A percentile compares a stretch with the other conserved stretches of the same genome.
Conservation (phyloP, 1,140 invertebrate genomes). For the Trichonephila clavata region DNA sequence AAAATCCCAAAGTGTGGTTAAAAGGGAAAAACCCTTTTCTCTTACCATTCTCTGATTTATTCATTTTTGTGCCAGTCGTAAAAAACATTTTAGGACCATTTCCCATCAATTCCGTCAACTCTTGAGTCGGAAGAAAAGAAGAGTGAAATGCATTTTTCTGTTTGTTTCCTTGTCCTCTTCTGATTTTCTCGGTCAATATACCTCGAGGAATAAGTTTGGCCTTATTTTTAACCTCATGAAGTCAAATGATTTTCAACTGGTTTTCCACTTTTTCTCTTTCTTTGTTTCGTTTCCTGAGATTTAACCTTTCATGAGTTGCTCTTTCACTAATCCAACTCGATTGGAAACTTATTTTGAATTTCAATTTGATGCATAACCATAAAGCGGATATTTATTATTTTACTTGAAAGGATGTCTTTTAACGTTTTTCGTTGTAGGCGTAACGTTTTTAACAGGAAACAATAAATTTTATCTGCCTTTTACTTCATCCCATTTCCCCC, state of each 20-base stretch:
- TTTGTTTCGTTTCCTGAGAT: neutral
- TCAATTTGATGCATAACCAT: neutral
- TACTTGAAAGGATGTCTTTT: neutral
- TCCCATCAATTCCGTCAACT: slow-evolving; percentile 51
- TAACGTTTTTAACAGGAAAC: too few relatives aligned
- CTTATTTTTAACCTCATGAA: slow-evolving; percentile 31
- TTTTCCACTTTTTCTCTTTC: neutral
- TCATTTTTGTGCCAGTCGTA: slow-evolving; percentile 53
- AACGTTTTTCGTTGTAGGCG: too few relatives aligned
- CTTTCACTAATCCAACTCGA: neutral
- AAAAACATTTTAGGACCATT: slow-evolving; percentile 49
- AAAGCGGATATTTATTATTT: neutral
- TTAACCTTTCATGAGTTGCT: neutral
- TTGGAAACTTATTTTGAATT: neutral
- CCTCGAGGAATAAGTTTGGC: neutral
- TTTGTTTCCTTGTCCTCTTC: neutral
- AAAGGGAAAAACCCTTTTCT: slow-evolving; percentile 44
- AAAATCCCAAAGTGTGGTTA: slow-evolving; percentile 51
- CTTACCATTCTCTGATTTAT: slow-evolving; percentile 46
- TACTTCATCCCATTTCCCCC: too few relatives aligned
- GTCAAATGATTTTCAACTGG: slow-evolving; percentile 51
- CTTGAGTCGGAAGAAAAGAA: slow-evolving; percentile 29
- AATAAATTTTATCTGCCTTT: too few relatives aligned
- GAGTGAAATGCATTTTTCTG: slow-evolving; percentile 37
- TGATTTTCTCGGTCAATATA: slow-evolving; percentile 48